Base-by-base conservation (phyloP, 2,888 invertebrate species). In the Drosophila birchii region DNA sequence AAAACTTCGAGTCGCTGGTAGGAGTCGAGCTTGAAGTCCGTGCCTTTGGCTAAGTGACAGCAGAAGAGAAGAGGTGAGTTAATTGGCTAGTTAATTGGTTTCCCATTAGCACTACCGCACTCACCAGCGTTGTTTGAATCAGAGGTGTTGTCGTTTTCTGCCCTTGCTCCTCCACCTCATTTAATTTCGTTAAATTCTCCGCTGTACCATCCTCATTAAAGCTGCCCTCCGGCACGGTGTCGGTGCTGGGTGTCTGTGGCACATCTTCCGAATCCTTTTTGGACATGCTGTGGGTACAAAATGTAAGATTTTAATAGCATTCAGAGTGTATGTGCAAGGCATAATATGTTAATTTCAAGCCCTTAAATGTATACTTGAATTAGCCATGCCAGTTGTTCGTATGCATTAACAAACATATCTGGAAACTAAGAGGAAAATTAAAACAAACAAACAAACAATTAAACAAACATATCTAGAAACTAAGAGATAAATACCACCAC, bases 101-200 rank as follows among this genome's bases (percentile, higher is more conserved):
- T 86, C 72, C 68, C 59, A 75, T 75, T 76, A 75, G 38, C 56
- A 7, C 26, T 26, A 14, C 16, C 20, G 5, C 82, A 93, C 95
- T 94, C 93, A 96, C 96, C 93, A 96, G 94, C 88, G 96, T 96
- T 66, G 96, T 96, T 93, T 96, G 89, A 72, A 86, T 90, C 61
- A 84, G 86, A 34, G 77, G 84, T 74, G 79, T 78, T 44, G 75
- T 78, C 49, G 75, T 72, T 79, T 83, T 78, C 86, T 83, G 88
- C 18, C 79, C 66, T 51, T 80, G 78, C 75, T 76, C 77, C 69
- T 76, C 77, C 75, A 75, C 73, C 77, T 86, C 88, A 11, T 80
- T 78, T 76, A 88, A 83, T 76, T 89, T 84, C 55, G 79, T 79
- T 78, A 85, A 67, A 75, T 82, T 88, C 72, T 81, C 82, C 49